Evolutionary conservation across 2,888 invertebrate genomes (phyloP).

Genomic region (Homarus gammarus): DNA sequence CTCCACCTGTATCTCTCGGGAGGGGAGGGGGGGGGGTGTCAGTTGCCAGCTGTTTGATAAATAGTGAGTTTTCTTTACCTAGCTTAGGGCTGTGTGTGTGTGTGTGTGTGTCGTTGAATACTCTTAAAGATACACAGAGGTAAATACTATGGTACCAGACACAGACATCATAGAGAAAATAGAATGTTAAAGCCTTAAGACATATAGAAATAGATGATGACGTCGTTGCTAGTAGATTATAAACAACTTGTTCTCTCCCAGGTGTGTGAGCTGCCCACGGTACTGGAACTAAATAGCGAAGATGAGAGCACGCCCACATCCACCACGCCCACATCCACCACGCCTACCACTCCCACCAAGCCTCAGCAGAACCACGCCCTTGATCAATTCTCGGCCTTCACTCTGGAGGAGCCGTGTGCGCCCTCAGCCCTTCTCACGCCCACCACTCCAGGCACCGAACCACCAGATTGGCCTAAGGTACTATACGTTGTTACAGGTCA

Average conservation of each 20-base stretch:
- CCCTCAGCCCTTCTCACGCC: slow-evolving; percentile 43
- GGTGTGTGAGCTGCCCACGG: slow-evolving; percentile 57
- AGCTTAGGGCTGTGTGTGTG: too few relatives aligned
- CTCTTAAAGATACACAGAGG: too few relatives aligned
- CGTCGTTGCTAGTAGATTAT: background rate
- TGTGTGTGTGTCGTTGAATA: too few relatives aligned
- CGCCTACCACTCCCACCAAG: slow-evolving; percentile 29
- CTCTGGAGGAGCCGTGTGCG: background rate
- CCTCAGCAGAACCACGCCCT: slow-evolving; percentile 7
- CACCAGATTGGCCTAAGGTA: slow-evolving; percentile 49
- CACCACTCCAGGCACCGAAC: slow-evolving; percentile 14
- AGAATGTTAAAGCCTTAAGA: too few relatives aligned
- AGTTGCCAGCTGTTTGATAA: too few relatives aligned
- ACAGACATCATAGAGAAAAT: background rate
- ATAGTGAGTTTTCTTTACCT: too few relatives aligned
- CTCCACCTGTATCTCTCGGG: too few relatives aligned
- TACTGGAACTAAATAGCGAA: slow-evolving; percentile 50
- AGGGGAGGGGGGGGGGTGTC: too few relatives aligned
- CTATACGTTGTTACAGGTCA: too few relatives aligned
- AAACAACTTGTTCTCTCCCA: background rate
- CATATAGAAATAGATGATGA: too few relatives aligned
- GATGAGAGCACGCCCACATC: slow-evolving; percentile 42
- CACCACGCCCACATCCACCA: slow-evolving; percentile 36
- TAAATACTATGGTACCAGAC: too few relatives aligned
- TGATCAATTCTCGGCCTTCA: slow-evolving; percentile 4